Evolutionary conservation across 1,140 invertebrate genomes (phyloP).

Genomic region (Drosophila funebris): DNA sequence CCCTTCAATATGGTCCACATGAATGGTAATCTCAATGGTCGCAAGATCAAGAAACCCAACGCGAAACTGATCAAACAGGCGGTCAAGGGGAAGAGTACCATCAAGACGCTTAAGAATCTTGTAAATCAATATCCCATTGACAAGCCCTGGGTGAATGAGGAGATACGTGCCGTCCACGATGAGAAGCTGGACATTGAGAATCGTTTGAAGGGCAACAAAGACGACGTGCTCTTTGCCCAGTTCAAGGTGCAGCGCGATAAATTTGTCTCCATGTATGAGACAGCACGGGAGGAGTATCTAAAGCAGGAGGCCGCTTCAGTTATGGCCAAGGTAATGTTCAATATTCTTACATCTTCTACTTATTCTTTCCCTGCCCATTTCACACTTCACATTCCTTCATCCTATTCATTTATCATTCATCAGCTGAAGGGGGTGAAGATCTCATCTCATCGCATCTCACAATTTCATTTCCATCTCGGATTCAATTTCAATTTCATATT

Average conservation of each 20-base stretch:
- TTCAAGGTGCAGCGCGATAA: constrained; percentile 82
- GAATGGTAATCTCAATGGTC: constrained; percentile 40
- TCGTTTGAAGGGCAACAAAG: constrained; percentile 80
- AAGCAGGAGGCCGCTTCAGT: constrained; percentile 76
- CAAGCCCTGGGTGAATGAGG: constrained; percentile 81
- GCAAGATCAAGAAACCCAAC: constrained; percentile 76
- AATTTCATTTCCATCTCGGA: background rate
- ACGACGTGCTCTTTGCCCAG: constrained; percentile 80
- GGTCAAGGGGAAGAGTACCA: constrained; percentile 74
- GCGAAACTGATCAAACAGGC: constrained; percentile 69
- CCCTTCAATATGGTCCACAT: constrained; percentile 52
- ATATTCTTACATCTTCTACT: background rate
- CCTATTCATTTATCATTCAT: background rate
- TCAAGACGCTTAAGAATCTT: constrained; percentile 79
- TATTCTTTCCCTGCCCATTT: background rate
- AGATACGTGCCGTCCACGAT: constrained; percentile 68
- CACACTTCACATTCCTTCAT: background rate
- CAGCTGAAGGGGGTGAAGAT: too few relatives aligned
- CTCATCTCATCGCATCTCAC: background rate
- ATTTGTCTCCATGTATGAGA: constrained; percentile 77
- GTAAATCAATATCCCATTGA: constrained; percentile 82
- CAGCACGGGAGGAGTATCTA: constrained; percentile 67
- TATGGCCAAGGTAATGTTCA: constrained; percentile 67
- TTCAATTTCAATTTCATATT: background rate
- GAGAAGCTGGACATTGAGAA: constrained; percentile 81